Base-by-base conservation (phyloP, 2,888 invertebrate genomes). In the Cinara cedri region DNA sequence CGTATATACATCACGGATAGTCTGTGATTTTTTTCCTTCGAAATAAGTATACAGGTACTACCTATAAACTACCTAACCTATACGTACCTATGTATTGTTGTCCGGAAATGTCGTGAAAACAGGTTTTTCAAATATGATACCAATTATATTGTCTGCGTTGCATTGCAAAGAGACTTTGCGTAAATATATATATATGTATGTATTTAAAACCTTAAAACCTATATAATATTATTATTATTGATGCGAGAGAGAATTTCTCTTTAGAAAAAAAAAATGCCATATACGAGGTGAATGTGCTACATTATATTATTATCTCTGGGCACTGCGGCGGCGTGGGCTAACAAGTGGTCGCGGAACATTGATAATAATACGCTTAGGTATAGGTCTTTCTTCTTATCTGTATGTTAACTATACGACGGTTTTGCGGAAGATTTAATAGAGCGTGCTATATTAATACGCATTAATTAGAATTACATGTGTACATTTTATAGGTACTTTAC, bases 191-290 rank as follows among this genome's bases (percentile, higher is more conserved):
- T 51, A 51, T 51, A 51, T 51, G 10, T 51, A 3, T 51, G 3
- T 51, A 51, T 14, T n/a, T n/a, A n/a, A n/a, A n/a, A n/a, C n/a
- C n/a, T n/a, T n/a, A n/a, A n/a, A 51, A 6, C n/a, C 16, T 16
- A 3, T 14, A n/a, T 14, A 6, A 10, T 16, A 19, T 19, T 24
- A 42, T 65, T 46, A 65, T 26, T 55, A 46, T 66, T 19, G 76
- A 76, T 34, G 65, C 21, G 44, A 14, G 66, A 55, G 71, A 51
- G 55, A 66, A 76, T 76, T 76, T 76, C 76, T 76, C 76, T 66
- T 65, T 19, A 49, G 34, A 34, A 34, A 34, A 34, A 34, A 34
- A 34, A 72, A 72, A 72, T 49, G 72, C 62, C n/a, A n/a, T 34
- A 34, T 34, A 34, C 34, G 1, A 60, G 49, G 72, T 34, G 72